Evolutionary conservation across 1,140 invertebrate species (phyloP).

Genomic region (Yoshiicerus persimilis): DNA sequence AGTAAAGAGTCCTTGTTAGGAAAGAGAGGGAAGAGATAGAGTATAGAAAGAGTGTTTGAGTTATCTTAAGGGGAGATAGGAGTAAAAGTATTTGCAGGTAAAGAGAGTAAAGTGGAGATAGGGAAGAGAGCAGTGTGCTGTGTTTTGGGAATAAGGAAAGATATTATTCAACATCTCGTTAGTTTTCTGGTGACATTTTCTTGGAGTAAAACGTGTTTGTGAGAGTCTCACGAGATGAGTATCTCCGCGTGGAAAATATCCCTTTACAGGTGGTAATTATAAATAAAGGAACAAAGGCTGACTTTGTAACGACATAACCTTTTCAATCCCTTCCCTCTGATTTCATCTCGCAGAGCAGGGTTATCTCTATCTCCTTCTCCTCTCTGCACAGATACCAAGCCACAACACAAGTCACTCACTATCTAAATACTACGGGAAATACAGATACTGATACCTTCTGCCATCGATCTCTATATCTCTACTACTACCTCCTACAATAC

Average conservation of each 20-base stretch:
- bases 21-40: background rate
- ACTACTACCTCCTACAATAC: too few relatives aligned
- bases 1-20: background rate
- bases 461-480: too few relatives aligned
- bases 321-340: slow-evolving; percentile 29
- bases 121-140: background rate
- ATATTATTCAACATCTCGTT: slow-evolving; percentile 31
- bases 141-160: background rate
- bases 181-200: slow-evolving; percentile 30
- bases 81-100: background rate
- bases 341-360: background rate
- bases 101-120: background rate
- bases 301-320: slow-evolving; percentile 40
- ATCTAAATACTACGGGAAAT: background rate
- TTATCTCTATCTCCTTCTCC: background rate
- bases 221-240: slow-evolving; percentile 7
- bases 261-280: slow-evolving; percentile 43
- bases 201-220: slow-evolving; percentile 18
- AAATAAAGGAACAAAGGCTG: slow-evolving; percentile 35
- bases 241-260: slow-evolving; percentile 29
- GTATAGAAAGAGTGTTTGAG: background rate
- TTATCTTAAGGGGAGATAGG: background rate
- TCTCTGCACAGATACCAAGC: background rate
- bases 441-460: background rate
- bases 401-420: background rate